phyloP scores from a whole-genome alignment of 2,113 vertebrate species.

The Steatornis caripensis region DNA sequence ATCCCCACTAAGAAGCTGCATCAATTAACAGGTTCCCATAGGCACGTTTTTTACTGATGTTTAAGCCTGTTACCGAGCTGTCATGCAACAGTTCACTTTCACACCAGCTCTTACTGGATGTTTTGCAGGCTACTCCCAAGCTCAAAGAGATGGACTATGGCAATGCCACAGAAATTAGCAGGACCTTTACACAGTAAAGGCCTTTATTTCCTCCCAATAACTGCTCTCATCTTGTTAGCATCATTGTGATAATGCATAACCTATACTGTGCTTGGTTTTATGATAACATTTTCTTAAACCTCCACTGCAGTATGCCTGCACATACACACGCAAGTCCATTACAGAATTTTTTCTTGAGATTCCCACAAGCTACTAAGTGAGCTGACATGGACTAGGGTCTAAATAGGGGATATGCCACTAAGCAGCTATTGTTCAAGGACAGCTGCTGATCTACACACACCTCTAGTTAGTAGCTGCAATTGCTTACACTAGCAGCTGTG shows the following conservation, averaged over 20 bases:
- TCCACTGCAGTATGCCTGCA: background rate
- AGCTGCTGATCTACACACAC: background rate
- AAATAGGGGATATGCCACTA: background rate
- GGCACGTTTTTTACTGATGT: background rate
- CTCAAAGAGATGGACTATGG: background rate
- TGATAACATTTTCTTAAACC: background rate
- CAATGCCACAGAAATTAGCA: background rate
- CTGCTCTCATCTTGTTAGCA: background rate
- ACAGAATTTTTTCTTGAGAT: background rate
- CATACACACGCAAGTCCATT: background rate
- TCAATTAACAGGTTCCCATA: background rate
- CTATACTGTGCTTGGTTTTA: background rate
- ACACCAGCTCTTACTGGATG: background rate
- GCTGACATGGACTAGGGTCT: background rate
- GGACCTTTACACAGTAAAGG: background rate
- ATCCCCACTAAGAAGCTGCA: background rate
- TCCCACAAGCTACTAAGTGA: background rate
- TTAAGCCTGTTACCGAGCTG: background rate
- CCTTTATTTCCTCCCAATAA: background rate
- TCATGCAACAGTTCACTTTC: background rate
- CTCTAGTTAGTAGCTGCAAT: background rate
- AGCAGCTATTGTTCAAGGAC: background rate
- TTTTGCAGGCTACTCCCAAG: background rate
- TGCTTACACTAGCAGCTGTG: background rate
- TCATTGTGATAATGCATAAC: background rate